Base-by-base conservation (phyloP, 64 coral and sea anemone genomes). In the Porites lutea region DNA sequence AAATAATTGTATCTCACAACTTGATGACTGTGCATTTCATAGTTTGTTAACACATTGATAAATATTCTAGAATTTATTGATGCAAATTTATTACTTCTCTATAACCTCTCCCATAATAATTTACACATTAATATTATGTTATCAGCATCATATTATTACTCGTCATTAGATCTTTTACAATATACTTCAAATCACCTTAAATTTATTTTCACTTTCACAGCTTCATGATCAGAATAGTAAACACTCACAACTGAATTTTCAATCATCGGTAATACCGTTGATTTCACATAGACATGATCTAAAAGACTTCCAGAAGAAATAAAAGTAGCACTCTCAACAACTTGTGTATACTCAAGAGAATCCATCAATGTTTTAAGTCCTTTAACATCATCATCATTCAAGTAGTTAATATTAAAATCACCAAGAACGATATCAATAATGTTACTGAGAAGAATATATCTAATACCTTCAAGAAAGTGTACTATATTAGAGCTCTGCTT, bases 351-450 rank as follows among this genome's bases (percentile, higher is more conserved):
- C 71, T 79, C 47, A 20, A 60, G 65, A 72, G 89, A 83, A 44
- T 82, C 66, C 77, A 91, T 91, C 82, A 91, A 83, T 50, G 64
- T 72, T 72, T 79, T 91, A 19, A 91, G 89, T 70, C 77, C 46
- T 83, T 62, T 75, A 47, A 79, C 47, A 27, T 64, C 57, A 60
- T 20, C 60, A 63, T 89, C 59, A 59, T 81, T 80, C 48, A 88
- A 93, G 91, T 87, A 87, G 78, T 93, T 93, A 52, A 93, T 88
- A 55, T 93, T 87, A 58, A 13, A 68, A n/a, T n/a, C n/a, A n/a
- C n/a, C n/a, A n/a, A n/a, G n/a, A n/a, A n/a, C n/a, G n/a, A n/a
- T n/a, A n/a, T 86, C 79, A 63, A 92, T 85, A 58, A 22, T 47
- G 45, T 74, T 23, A 57, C 23, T 23, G 44, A 52, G 65, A 63